A percentile compares a stretch with the other conserved stretches of the same genome.
These are phyloP conservation scores for Pangasius macronema DNA, from an alignment of 2,797 vertebrate species.

Conservation along the genomic window DNA sequence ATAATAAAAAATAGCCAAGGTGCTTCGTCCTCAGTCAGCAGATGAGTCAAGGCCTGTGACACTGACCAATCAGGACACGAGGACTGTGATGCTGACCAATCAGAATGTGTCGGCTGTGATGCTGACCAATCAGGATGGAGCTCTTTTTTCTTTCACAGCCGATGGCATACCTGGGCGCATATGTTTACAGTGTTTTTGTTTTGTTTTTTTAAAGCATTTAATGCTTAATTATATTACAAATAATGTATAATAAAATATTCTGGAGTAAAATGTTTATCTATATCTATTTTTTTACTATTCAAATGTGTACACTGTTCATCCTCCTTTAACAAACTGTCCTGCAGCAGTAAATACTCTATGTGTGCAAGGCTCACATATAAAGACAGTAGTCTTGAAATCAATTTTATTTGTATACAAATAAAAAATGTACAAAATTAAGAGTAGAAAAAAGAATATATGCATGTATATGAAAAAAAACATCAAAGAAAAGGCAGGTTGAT, in stretches of 20 bases:
- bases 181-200: slow-evolving; percentile 2
- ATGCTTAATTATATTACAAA: not conserved
- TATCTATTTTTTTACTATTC: not conserved
- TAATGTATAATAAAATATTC: not conserved
- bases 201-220: not conserved
- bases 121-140: not conserved
- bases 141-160: not conserved
- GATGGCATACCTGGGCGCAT: not conserved
- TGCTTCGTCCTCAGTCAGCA: slow-evolving; percentile 60
- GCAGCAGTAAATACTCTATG: not conserved
- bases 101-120: slow-evolving; percentile 6
- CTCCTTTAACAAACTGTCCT: not conserved
- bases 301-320: not conserved
- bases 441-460: slow-evolving; percentile 68
- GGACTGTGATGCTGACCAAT: slow-evolving; percentile 56
- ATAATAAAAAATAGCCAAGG: not conserved
- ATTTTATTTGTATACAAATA: slow-evolving; percentile 78
- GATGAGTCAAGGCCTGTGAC: slow-evolving; percentile 21
- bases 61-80: slow-evolving; percentile 61
- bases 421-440: slow-evolving; percentile 78
- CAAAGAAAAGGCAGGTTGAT: slow-evolving; percentile 69
- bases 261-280: not conserved
- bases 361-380: not conserved
- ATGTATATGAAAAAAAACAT: slow-evolving; percentile 67
- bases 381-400: slow-evolving; percentile 47